Conservation (phyloP, 2,113 vertebrate genomes). For the Melanocharis versteri region DNA sequence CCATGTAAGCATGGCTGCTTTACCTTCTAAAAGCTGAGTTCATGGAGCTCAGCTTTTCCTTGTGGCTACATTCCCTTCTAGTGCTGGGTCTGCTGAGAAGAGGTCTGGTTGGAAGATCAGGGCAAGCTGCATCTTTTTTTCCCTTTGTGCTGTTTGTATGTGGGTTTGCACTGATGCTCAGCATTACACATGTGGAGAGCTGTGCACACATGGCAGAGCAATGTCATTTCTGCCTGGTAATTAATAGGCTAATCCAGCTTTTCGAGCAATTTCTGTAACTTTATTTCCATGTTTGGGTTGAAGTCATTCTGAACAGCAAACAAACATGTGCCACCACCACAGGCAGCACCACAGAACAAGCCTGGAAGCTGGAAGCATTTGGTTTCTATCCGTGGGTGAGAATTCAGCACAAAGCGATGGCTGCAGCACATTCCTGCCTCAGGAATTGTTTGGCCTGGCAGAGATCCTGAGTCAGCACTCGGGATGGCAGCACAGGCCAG, state of each 20-base stretch:
- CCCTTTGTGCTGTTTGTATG: fast-evolving
- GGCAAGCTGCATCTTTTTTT: not conserved
- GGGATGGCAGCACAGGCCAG: not conserved
- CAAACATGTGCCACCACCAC: not conserved
- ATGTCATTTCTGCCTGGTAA: not conserved
- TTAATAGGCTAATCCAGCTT: not conserved
- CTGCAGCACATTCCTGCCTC: slow-evolving; percentile 17
- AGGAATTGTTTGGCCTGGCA: slow-evolving; percentile 39
- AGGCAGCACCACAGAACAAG: not conserved
- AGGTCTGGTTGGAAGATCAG: not conserved
- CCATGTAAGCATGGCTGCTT: not conserved
- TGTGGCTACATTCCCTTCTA: not conserved
- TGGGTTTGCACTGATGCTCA: not conserved
- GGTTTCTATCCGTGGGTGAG: not conserved
- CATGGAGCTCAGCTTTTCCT: not conserved
- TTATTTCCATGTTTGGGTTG: not conserved
- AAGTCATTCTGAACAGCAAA: not conserved
- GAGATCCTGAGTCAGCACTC: not conserved
- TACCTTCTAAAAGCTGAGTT: not conserved
- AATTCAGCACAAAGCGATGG: not conserved
- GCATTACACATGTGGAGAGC: not conserved
- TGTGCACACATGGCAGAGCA: not conserved
- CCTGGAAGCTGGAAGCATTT: not conserved
- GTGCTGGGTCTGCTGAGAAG: not conserved
- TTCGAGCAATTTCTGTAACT: not conserved